Evolutionary conservation across 2,888 invertebrate genomes (phyloP).

Genomic region (Anoplius nigerrimus): DNA sequence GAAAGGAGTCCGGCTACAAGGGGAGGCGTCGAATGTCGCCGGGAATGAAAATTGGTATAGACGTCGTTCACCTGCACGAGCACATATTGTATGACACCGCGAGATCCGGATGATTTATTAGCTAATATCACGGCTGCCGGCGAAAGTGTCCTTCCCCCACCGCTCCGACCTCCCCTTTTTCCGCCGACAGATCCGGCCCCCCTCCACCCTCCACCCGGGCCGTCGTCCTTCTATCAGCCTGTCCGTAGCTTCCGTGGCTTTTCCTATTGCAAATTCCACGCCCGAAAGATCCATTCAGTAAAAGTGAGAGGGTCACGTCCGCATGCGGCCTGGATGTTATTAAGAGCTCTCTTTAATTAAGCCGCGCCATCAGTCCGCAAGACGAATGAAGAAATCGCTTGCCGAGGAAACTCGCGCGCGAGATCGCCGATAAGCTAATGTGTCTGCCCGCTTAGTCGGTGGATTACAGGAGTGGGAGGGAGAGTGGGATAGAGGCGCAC

Average conservation of each 20-base stretch:
- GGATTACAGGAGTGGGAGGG: too few relatives aligned
- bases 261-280: slow-evolving; percentile 68
- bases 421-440: too few relatives aligned
- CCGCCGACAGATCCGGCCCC: slow-evolving; percentile 21
- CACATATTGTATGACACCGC: slow-evolving; percentile 64
- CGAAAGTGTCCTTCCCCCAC: slow-evolving; percentile 24
- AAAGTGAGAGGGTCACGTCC: background rate
- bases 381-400: too few relatives aligned
- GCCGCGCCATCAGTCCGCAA: too few relatives aligned
- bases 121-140: slow-evolving; percentile 63
- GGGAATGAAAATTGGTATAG: slow-evolving; percentile 64
- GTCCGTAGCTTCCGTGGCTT: slow-evolving; percentile 44
- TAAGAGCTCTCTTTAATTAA: slow-evolving; percentile 1
- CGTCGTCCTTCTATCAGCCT: slow-evolving; percentile 11
- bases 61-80: slow-evolving; percentile 61
- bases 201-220: slow-evolving; percentile 9
- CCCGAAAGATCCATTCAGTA: slow-evolving; percentile 56
- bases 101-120: slow-evolving; percentile 68
- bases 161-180: slow-evolving; percentile 9
- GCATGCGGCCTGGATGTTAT: background rate
- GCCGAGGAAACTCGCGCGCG: too few relatives aligned
- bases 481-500: too few relatives aligned
- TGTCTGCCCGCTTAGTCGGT: too few relatives aligned
- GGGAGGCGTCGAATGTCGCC: slow-evolving; percentile 59
- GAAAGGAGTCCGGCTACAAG: slow-evolving; percentile 43